A percentile compares a stretch with the other conserved stretches of the same genome.
Evolutionary conservation across 2,888 invertebrate genomes (phyloP).

Genomic region (Drosophila tanythrix): DNA sequence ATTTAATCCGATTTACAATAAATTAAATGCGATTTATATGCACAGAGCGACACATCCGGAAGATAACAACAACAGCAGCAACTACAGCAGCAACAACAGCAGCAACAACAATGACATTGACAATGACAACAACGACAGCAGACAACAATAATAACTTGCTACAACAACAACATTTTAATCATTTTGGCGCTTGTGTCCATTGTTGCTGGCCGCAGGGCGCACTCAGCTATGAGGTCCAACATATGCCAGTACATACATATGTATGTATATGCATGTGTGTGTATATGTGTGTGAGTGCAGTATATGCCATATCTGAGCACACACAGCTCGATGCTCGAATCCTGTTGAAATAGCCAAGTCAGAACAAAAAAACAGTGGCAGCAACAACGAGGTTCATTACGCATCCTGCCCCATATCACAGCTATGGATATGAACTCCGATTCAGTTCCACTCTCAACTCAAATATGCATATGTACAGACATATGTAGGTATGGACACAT

Average conservation of each 20-base stretch:
- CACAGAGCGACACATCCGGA: constrained; percentile 80
- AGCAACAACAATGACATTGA: constrained; percentile 46
- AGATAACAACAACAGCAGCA: constrained; percentile 65
- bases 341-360: constrained; percentile 60
- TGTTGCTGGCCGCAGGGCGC: constrained; percentile 60
- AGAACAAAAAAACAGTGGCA: constrained; percentile 13
- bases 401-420: constrained; percentile 55
- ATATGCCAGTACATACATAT: constrained; percentile 44
- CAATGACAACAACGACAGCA: constrained; percentile 42
- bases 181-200: constrained; percentile 67
- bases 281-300: constrained; percentile 2
- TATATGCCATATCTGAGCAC: constrained; percentile 35
- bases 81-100: constrained; percentile 34
- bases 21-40: constrained; percentile 83
- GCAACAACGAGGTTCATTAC: constrained; percentile 73
- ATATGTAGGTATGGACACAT: neutral
- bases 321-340: constrained; percentile 36
- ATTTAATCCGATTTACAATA: constrained; percentile 84
- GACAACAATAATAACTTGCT: constrained; percentile 5
- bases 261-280: constrained; percentile 2
- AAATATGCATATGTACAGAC: constrained; percentile 1
- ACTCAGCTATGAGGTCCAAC: constrained; percentile 37
- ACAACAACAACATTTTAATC: constrained; percentile 50
- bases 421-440: constrained; percentile 4
- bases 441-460: constrained; percentile 1